Conservation (phyloP, 2,888 invertebrate genomes). For the Biston stratarius region DNA sequence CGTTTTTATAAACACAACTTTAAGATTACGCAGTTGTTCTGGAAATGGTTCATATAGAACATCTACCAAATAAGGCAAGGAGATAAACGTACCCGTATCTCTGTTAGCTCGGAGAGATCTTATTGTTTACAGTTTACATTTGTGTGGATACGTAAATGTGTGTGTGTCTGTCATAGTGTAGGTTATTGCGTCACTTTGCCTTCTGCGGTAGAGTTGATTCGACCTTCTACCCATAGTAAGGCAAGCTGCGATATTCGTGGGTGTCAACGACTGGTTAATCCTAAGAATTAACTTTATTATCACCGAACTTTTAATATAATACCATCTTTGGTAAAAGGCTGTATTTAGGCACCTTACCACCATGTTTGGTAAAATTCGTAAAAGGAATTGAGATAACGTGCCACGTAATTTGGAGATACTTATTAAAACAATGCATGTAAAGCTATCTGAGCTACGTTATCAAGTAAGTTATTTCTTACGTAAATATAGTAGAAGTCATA, state of each 20-base stretch:
- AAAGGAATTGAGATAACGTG: background rate
- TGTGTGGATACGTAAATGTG: constrained; percentile 45
- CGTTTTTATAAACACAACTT: constrained; percentile 7
- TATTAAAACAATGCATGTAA: background rate
- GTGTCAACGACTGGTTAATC: constrained; percentile 41
- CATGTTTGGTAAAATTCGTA: background rate
- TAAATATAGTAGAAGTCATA: no score
- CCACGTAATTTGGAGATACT: background rate
- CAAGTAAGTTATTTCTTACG: background rate
- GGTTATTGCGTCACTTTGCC: constrained; percentile 59
- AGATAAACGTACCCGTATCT: constrained; percentile 36
- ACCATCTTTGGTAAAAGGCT: constrained; percentile 1
- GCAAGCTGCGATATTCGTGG: constrained; percentile 50
- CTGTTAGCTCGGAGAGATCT: constrained; percentile 32
- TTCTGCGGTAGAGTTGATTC: constrained; percentile 51
- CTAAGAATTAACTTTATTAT: constrained; percentile 14
- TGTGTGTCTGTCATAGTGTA: constrained; percentile 35
- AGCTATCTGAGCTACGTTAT: background rate
- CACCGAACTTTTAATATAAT: constrained; percentile 10
- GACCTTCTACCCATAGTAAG: constrained; percentile 57
- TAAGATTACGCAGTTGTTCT: constrained; percentile 22
- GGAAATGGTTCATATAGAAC: constrained; percentile 18
- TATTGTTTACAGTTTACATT: constrained; percentile 63
- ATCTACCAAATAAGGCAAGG: constrained; percentile 35
- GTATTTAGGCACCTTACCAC: background rate